Conservation (phyloP, 2,113 vertebrate genomes). For the Pholis gunnellus region DNA sequence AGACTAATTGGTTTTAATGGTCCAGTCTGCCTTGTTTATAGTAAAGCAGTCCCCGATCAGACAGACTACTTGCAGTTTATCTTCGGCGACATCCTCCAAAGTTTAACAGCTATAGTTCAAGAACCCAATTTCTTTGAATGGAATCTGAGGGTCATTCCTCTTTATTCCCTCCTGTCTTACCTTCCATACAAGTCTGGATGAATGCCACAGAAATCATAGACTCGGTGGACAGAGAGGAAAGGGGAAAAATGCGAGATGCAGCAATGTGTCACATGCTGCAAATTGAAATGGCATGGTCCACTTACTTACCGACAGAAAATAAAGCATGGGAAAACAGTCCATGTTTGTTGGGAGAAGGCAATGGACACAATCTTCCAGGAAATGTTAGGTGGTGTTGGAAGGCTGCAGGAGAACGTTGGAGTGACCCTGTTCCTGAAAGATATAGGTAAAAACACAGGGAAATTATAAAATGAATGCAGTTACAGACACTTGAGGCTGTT, state of each 20-base stretch:
- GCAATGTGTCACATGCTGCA: slow-evolving; percentile 57
- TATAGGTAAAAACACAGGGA: slow-evolving; percentile 64
- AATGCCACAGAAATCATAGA: slow-evolving; percentile 44
- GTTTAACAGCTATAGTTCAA: slow-evolving; percentile 82
- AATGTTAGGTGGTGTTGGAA: slow-evolving; percentile 86
- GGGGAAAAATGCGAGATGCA: neutral
- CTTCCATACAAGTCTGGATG: neutral
- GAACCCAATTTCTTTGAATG: slow-evolving; percentile 69
- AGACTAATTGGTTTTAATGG: slow-evolving; percentile 79
- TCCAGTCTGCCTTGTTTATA: slow-evolving; percentile 84
- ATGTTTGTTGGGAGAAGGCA: slow-evolving; percentile 95
- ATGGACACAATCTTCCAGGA: slow-evolving; percentile 88
- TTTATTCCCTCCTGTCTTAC: slow-evolving; percentile 28
- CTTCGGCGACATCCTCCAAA: slow-evolving; percentile 82
- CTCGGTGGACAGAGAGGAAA: slow-evolving; percentile 23
- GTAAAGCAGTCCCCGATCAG: slow-evolving; percentile 84
- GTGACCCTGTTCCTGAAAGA: slow-evolving; percentile 86
- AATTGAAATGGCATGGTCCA: slow-evolving; percentile 77
- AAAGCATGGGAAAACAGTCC: slow-evolving; percentile 99
- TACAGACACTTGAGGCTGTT: slow-evolving; percentile 39
- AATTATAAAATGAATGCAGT: slow-evolving; percentile 63
- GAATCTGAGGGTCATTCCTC: slow-evolving; percentile 65
- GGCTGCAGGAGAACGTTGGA: slow-evolving; percentile 83
- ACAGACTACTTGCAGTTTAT: slow-evolving; percentile 85
- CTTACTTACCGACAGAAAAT: slow-evolving; percentile 96